These are phyloP conservation scores for Xiphophorus birchmanni DNA, from an alignment of 2,797 vertebrate genomes.

Conservation along the genomic window DNA sequence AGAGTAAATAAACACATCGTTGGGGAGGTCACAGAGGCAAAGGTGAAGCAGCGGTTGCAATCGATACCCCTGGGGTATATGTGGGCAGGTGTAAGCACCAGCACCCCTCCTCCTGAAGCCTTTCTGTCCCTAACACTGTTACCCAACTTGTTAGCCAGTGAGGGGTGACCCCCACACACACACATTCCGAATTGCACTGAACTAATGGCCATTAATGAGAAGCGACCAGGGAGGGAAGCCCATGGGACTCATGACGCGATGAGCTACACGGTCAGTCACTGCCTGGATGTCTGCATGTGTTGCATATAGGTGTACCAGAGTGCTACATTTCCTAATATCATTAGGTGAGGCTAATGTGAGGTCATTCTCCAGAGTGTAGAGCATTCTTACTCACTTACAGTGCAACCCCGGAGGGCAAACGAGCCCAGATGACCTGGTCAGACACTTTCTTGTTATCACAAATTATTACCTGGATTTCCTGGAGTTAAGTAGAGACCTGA, in stretches of 20 bases:
- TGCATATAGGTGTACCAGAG: conserved; percentile 70
- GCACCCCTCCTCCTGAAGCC: conserved; percentile 41
- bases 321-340: conserved; percentile 89
- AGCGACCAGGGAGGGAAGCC: conserved; percentile 84
- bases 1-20: conserved; percentile 83
- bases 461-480: conserved; percentile 60
- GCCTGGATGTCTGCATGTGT: conserved; percentile 36
- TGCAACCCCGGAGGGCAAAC: conserved; percentile 51
- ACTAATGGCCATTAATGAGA: conserved; percentile 93
- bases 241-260: conserved; percentile 59
- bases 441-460: conserved; percentile 58
- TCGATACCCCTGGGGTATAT: conserved; percentile 77
- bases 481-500: conserved; percentile 34
- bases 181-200: conserved; percentile 78
- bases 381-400: conserved; percentile 66
- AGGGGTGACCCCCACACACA: conserved; percentile 63
- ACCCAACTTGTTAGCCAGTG: conserved; percentile 73
- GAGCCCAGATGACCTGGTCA: conserved; percentile 9
- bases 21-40: conserved; percentile 93
- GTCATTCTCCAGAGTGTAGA: conserved; percentile 82
- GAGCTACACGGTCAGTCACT: conserved; percentile 55
- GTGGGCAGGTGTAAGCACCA: conserved; percentile 64
- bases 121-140: conserved; percentile 67
- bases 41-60: conserved; percentile 93
- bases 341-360: conserved; percentile 84